Evolutionary conservation across 1,140 invertebrate species (phyloP), one percentile per base, ranked within the genome.

Genomic region (Brachystomella parvula): DNA sequence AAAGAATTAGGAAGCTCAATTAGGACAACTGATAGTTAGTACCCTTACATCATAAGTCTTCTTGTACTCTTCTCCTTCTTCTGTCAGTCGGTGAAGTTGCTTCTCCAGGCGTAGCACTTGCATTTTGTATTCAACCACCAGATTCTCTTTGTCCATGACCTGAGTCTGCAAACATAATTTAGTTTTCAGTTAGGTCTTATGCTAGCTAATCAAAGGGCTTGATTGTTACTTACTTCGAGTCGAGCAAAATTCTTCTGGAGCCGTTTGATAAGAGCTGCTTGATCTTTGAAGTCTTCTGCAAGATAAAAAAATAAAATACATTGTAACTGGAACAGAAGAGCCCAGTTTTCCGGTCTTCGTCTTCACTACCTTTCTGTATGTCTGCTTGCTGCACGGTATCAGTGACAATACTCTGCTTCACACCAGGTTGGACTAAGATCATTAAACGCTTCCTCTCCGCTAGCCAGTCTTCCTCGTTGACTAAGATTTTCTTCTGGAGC

Each of bases 101-200:
- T 66, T 65, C 29, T 64, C 68, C 58, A 65, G 47, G 1, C 60
- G 39, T 3, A 64, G 29, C 17, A 56, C 61, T 47, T 65, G 61
- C 15, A 69, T 32, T 44, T 69, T 57, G 29, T 65, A 69, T 24
- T 69, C 67, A 17, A 64, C 39, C 2, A 69, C 24, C 0, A 62
- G 26, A 62, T 65, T 69, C 44, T 69, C 67, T 30, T 65, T 69
- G 6, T 65, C 67, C n/a, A 61, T 61, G 0, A 68, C 31, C 47
- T 47, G 35, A 0, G 9, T 47, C 30, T 64, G 24, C 15, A 59
- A 21, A 57, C 6, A 21, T 17, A 59, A 35, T 12, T 26, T 53
- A 9, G 26, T 53, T 53, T n/a, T 53, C 3, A 53, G 3, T 53
- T 9, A 53, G 26, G 17, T 24, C 21, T 15, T 9, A 24, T 53